Evolutionary conservation across 2,888 invertebrate species (phyloP).

Genomic region (Drosophila mettleri): DNA sequence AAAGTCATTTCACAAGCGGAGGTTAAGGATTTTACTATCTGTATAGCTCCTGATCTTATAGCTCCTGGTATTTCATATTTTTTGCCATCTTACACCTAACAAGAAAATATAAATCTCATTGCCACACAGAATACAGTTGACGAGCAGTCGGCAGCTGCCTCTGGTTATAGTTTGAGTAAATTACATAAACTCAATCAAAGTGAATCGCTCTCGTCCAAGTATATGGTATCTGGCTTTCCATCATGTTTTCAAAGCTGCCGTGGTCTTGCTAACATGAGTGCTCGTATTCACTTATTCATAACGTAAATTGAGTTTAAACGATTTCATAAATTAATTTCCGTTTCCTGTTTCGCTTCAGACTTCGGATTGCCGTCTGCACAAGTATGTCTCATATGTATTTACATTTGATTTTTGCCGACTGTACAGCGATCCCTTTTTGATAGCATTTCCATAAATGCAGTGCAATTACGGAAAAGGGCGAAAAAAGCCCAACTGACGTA

Average conservation of each 20-base stretch:
- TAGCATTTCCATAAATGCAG: slow-evolving; percentile 48
- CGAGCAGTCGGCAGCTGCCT: background rate
- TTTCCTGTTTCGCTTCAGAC: slow-evolving; percentile 49
- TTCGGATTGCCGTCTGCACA: slow-evolving; percentile 20
- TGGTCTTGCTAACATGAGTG: slow-evolving; percentile 5
- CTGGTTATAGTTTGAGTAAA: background rate
- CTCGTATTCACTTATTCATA: slow-evolving; percentile 58
- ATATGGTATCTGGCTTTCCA: slow-evolving; percentile 13
- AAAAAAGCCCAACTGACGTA: background rate
- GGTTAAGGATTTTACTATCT: too few relatives aligned
- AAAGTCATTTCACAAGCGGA: too few relatives aligned
- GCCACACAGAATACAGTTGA: background rate
- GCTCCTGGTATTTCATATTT: too few relatives aligned
- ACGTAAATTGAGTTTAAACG: slow-evolving; percentile 73
- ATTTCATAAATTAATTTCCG: slow-evolving; percentile 79
- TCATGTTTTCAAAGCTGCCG: background rate
- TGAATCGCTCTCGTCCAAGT: background rate
- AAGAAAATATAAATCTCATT: background rate
- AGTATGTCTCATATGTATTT: slow-evolving; percentile 32
- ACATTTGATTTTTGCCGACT: slow-evolving; percentile 48
- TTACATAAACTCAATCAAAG: background rate
- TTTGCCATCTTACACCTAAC: background rate
- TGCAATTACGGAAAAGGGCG: slow-evolving; percentile 52
- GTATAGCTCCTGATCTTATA: too few relatives aligned
- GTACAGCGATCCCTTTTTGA: slow-evolving; percentile 40